Evolutionary conservation across 2,113 vertebrate species (phyloP).

Genomic region (Microcebus tavaratra): DNA sequence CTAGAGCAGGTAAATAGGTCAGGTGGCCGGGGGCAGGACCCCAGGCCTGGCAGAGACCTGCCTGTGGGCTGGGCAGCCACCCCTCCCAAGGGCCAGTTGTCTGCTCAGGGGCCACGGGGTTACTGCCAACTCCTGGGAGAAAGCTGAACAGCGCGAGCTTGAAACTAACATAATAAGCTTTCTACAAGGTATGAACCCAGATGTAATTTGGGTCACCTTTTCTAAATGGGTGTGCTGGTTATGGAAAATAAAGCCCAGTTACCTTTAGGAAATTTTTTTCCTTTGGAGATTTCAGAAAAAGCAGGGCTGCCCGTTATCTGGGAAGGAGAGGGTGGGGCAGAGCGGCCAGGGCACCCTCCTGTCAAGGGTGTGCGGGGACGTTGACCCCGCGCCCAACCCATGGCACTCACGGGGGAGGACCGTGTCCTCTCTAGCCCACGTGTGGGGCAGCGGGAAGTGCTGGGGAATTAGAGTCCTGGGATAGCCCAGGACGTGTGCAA

Average conservation of each 20-base stretch:
- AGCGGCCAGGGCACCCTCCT: not conserved
- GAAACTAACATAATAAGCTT: not conserved
- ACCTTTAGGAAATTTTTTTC: not conserved
- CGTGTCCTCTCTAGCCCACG: not conserved
- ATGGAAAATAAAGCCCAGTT: not conserved
- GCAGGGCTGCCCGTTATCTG: not conserved
- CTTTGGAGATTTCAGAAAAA: not conserved
- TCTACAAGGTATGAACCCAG: not conserved
- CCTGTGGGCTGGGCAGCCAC: no score
- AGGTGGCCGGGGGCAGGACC: not conserved
- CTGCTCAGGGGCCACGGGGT: not conserved
- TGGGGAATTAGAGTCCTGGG: no score
- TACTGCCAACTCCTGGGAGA: not conserved
- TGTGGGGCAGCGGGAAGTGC: fast-evolving
- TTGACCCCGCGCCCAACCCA: fast-evolving
- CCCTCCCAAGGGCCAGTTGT: no score
- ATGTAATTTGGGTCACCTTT: not conserved
- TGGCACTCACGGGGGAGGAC: not conserved
- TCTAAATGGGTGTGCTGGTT: not conserved
- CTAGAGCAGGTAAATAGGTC: not conserved
- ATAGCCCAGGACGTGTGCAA: fast-evolving
- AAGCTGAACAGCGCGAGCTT: not conserved
- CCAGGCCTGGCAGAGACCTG: fast-evolving
- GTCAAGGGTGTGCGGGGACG: fast-evolving
- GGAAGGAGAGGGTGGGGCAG: not conserved